Conservation (phyloP, 2,888 invertebrate species). For the Calameuta pallipes region DNA sequence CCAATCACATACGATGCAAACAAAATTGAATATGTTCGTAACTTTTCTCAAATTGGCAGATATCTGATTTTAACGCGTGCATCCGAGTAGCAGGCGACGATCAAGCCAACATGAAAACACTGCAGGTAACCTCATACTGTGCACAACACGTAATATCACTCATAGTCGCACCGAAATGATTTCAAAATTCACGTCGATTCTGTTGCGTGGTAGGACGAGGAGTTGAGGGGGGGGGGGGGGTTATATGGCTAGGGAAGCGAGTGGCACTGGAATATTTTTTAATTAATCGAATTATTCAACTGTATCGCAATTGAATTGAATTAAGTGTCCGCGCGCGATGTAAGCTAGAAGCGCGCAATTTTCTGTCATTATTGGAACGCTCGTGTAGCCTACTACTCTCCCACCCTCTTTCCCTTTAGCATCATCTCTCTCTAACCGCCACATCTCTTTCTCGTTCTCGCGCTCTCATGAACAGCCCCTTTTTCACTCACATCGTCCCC, state of each 20-base stretch:
- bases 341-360: slow-evolving; percentile 50
- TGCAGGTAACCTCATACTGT: not conserved
- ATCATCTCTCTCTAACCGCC: not conserved
- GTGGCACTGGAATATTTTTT: slow-evolving; percentile 58
- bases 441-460: not conserved
- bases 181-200: not conserved
- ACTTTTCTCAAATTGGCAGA: slow-evolving; percentile 11
- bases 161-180: not conserved
- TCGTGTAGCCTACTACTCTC: not conserved
- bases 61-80: not conserved
- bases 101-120: not conserved
- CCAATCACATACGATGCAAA: slow-evolving; percentile 55
- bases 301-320: slow-evolving; percentile 64
- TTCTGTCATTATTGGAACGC: slow-evolving; percentile 51
- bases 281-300: slow-evolving; percentile 66
- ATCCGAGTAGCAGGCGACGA: not conserved
- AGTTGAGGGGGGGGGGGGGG: slow-evolving; percentile 2
- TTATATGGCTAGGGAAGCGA: slow-evolving; percentile 28
- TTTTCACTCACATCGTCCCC: slow-evolving; percentile 18
- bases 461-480: slow-evolving; percentile 23
- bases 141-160: not conserved
- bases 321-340: slow-evolving; percentile 51
- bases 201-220: not conserved
- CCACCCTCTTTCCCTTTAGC: not conserved
- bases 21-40: not conserved